phyloP scores from a whole-genome alignment of 2,113 vertebrate species.

The Hyperoodon ampullatus region DNA sequence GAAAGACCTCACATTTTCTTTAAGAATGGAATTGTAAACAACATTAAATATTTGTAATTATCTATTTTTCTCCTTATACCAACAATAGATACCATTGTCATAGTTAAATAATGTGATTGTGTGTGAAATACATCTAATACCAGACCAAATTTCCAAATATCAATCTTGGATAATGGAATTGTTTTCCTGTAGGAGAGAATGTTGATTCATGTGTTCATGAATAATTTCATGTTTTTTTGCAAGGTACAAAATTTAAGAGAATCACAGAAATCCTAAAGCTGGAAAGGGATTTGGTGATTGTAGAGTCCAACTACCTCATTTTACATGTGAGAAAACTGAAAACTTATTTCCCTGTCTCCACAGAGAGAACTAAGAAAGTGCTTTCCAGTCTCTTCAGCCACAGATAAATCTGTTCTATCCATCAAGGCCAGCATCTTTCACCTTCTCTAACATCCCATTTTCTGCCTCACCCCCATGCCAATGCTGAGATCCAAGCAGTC shows the following conservation, averaged over 20 bases:
- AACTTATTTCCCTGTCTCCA: constrained; percentile 48
- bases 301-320: constrained; percentile 31
- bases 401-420: constrained; percentile 2
- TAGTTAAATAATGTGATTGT: neutral
- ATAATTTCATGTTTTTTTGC: constrained; percentile 49
- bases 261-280: constrained; percentile 47
- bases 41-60: constrained; percentile 24
- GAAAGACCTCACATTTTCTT: neutral
- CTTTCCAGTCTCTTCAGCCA: neutral
- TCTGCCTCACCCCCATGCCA: neutral
- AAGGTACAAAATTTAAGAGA: constrained; percentile 56
- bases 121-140: neutral
- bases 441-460: constrained; percentile 14
- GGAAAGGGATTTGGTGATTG: constrained; percentile 35
- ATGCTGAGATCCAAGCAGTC: neutral
- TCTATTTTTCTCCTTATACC: neutral
- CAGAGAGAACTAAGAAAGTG: constrained; percentile 20
- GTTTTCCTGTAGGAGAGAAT: constrained; percentile 17
- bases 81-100: neutral
- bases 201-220: constrained; percentile 17
- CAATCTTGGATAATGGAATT: constrained; percentile 19
- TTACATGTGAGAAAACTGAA: constrained; percentile 65
- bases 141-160: constrained; percentile 30
- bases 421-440: neutral
- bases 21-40: neutral